Base-by-base conservation (phyloP, 2,113 vertebrate genomes). In the Thamnaconus septentrionalis region DNA sequence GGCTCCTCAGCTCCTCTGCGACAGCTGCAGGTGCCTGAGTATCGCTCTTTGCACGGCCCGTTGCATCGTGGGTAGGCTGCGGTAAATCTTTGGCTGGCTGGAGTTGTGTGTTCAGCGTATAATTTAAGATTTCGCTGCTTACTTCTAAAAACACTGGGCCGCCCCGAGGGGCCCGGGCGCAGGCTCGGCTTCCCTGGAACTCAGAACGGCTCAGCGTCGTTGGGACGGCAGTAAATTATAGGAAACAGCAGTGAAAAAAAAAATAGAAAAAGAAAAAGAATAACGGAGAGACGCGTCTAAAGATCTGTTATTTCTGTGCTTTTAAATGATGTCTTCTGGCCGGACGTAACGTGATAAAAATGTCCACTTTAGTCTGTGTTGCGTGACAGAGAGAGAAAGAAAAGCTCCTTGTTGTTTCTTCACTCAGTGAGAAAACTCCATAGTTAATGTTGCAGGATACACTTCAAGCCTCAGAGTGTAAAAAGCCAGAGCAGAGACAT, bases 371-470 rank as follows among this genome's bases (percentile, higher is more conserved):
- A 10, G 56, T 52, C 11, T 3, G 2, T 31, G 18, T 31, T 1
- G 18, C 18, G 18, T 31, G 18, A 31, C 18, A 31, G 18, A 31
- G 18, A 31, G 18, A 61, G 39, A 56, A 61, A 57, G 54, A 61
- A 18, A 12, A 64, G 53, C 66, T 73, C 44, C 39, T 47, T 44
- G 50, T 12, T 3, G 66, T 69, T 69, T 66, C 50, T 41, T 64
- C 45, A 59, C 64, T 67, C 63, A 78, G 61, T 55, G 48, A 75
- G 43, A 41, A 69, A 66, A 73, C 61, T 45, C 73, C 63, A 69
- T 70, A 56, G 64, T 71, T 75, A 76, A 75, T 73, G 64, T 81
- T 76, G 56, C 68, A 64, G 59, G 45, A 64, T 56, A 47, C 54
- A 61, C 66, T 59, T 18, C 18, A 64, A 45, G 45, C 49, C 61